These are phyloP conservation scores for Mythimna impura DNA, from an alignment of 2,888 invertebrate species.

Conservation along the genomic window DNA sequence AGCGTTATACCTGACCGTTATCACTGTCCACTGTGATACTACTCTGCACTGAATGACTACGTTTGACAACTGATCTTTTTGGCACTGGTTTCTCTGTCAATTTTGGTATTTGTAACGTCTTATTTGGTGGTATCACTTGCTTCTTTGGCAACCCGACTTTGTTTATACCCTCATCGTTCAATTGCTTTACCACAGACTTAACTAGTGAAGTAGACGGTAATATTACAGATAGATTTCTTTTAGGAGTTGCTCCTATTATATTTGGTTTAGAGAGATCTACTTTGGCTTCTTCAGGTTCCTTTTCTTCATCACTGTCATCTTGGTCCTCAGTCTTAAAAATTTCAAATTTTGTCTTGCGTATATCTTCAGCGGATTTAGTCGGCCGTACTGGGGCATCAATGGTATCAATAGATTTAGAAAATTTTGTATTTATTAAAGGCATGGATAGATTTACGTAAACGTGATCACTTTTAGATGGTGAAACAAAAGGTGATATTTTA, in stretches of 20 bases:
- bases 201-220: slow-evolving; percentile 86
- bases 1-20: slow-evolving; percentile 86
- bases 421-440: slow-evolving; percentile 83
- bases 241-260: slow-evolving; percentile 86
- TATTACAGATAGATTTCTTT: slow-evolving; percentile 77
- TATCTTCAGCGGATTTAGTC: slow-evolving; percentile 81
- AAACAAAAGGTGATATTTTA: slow-evolving; percentile 79
- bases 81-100: slow-evolving; percentile 87
- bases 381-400: slow-evolving; percentile 83
- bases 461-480: slow-evolving; percentile 88
- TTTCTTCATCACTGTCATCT: slow-evolving; percentile 62
- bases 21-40: slow-evolving; percentile 78
- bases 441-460: slow-evolving; percentile 91
- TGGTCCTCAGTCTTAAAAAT: slow-evolving; percentile 62
- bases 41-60: slow-evolving; percentile 87
- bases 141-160: slow-evolving; percentile 84
- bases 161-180: slow-evolving; percentile 84
- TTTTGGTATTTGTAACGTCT: slow-evolving; percentile 89
- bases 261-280: slow-evolving; percentile 79
- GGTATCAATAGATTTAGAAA: slow-evolving; percentile 76
- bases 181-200: slow-evolving; percentile 83
- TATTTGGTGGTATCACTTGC: slow-evolving; percentile 86
- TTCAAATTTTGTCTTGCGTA: slow-evolving; percentile 70
- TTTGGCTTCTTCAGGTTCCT: slow-evolving; percentile 65
- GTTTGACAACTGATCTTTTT: slow-evolving; percentile 83